A percentile compares a stretch with the other conserved stretches of the same genome.
Evolutionary conservation across 2,113 vertebrate species (phyloP).

Genomic region (Podarcis raffonei): DNA sequence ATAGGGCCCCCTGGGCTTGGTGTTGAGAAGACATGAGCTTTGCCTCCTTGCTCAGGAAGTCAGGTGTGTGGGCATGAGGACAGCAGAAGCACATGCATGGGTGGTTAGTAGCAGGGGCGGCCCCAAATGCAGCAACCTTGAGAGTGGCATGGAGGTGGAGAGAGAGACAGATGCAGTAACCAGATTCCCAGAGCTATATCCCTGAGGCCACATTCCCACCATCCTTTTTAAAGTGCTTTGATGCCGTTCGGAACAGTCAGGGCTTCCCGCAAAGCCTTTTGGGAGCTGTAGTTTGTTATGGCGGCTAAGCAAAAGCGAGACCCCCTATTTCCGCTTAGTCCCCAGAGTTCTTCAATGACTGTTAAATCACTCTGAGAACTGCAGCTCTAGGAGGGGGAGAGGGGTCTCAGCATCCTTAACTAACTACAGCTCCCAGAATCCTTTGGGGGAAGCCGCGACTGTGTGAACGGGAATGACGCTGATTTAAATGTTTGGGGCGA

Average conservation of each 20-base stretch:
- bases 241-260: too few relatives aligned
- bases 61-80: not conserved
- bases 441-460: not conserved
- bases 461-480: too few relatives aligned
- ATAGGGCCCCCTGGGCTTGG: not conserved
- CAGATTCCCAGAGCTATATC: slow-evolving; percentile 69
- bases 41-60: not conserved
- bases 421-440: too few relatives aligned
- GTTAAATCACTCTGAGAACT: too few relatives aligned
- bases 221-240: too few relatives aligned
- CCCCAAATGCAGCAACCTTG: not conserved
- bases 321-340: not conserved
- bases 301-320: not conserved
- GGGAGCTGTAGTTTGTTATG: too few relatives aligned
- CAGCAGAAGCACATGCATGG: not conserved
- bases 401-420: too few relatives aligned
- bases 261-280: too few relatives aligned
- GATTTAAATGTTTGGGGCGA: too few relatives aligned
- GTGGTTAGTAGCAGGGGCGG: not conserved
- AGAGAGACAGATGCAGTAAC: not conserved
- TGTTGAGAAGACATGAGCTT: not conserved
- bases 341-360: too few relatives aligned
- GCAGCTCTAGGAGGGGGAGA: too few relatives aligned
- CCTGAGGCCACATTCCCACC: not conserved
- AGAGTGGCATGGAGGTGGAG: not conserved